Evolutionary conservation across 2,888 invertebrate species (phyloP).

Genomic region (Cyrtodaria siliqua): DNA sequence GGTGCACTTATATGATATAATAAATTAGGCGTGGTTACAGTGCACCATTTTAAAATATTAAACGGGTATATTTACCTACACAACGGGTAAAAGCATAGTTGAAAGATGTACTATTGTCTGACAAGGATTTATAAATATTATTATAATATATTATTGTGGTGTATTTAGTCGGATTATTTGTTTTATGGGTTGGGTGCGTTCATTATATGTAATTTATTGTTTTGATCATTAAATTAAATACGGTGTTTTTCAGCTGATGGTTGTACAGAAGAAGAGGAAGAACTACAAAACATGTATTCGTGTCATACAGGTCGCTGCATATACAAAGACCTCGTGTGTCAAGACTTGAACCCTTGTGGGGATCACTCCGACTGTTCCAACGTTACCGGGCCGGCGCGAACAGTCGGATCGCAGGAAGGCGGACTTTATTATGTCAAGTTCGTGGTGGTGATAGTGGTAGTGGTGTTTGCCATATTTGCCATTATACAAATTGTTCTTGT

Average conservation of each 20-base stretch:
- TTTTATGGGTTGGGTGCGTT: no score
- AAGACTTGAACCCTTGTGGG: slow-evolving; percentile 50
- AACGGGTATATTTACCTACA: no score
- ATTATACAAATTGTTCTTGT: slow-evolving; percentile 41
- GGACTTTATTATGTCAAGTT: slow-evolving; percentile 33
- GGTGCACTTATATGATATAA: no score
- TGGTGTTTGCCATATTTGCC: slow-evolving; percentile 45
- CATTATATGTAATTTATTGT: background rate
- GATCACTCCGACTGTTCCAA: slow-evolving; percentile 40
- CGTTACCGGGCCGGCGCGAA: slow-evolving; percentile 1
- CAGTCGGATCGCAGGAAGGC: background rate
- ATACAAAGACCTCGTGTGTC: slow-evolving; percentile 36
- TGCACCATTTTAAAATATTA: no score
- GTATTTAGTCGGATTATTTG: no score
- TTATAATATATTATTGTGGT: no score
- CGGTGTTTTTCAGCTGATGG: slow-evolving; percentile 26
- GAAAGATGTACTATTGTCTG: no score
- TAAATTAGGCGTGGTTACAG: no score
- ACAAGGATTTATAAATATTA: no score
- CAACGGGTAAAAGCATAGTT: no score
- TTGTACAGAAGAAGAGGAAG: slow-evolving; percentile 24
- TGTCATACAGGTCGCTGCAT: slow-evolving; percentile 51
- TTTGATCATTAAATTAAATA: background rate
- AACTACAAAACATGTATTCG: slow-evolving; percentile 36
- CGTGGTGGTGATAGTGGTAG: slow-evolving; percentile 26